A percentile compares a stretch with the other conserved stretches of the same genome.
phyloP scores from a whole-genome alignment of 2,797 vertebrate genomes.

The Molossus alvarezi region DNA sequence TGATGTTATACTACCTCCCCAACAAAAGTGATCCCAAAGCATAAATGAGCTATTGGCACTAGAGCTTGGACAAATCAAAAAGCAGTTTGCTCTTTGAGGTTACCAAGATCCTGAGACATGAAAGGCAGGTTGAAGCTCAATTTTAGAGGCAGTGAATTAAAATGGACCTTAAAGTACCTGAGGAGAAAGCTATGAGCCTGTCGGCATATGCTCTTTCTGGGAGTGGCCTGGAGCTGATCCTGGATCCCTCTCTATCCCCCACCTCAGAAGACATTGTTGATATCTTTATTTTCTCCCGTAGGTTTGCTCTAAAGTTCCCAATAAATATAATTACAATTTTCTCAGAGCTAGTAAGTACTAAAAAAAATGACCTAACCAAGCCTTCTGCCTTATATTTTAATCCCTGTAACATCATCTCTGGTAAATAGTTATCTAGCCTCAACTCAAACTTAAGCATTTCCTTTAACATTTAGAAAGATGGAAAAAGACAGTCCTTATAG shows the following conservation, averaged over 20 bases:
- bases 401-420: slow-evolving; percentile 20
- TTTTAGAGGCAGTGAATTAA: slow-evolving; percentile 5
- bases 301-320: slow-evolving; percentile 18
- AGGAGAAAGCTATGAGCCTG: background rate
- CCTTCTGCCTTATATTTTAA: slow-evolving; percentile 10
- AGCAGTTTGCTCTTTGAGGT: background rate
- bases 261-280: background rate
- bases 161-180: background rate
- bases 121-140: background rate
- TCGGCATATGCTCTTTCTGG: background rate
- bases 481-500: slow-evolving; percentile 3
- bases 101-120: background rate
- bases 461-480: slow-evolving; percentile 71
- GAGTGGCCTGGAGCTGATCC: background rate
- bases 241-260: background rate
- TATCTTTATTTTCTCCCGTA: background rate
- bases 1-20: background rate
- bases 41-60: background rate
- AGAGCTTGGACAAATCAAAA: background rate
- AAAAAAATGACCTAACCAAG: background rate
- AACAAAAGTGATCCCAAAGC: background rate
- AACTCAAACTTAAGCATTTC: slow-evolving; percentile 34
- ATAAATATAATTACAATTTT: slow-evolving; percentile 53
- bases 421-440: slow-evolving; percentile 18
- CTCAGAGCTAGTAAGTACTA: background rate